These are phyloP conservation scores for Stegophylla sp. DNA, from an alignment of 2,888 invertebrate genomes.

Conservation along the genomic window DNA sequence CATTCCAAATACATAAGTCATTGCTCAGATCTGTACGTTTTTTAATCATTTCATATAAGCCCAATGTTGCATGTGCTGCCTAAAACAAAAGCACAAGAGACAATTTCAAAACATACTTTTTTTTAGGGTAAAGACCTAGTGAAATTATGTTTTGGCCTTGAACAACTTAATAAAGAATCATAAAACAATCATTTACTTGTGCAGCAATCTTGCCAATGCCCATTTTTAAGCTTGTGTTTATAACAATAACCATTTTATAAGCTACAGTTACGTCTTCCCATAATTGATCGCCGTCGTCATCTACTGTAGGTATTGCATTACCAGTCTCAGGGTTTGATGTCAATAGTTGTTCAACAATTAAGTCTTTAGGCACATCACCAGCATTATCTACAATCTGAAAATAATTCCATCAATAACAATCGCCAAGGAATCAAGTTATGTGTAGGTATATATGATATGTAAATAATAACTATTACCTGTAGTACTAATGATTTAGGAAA, in stretches of 20 bases:
- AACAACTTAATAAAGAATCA: background rate
- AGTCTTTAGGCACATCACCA: constrained; percentile 2
- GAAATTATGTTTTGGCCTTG: background rate
- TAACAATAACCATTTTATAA: constrained; percentile 51
- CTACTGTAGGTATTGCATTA: constrained; percentile 1
- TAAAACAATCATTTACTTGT: constrained; percentile 6
- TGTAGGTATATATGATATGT: too few relatives aligned
- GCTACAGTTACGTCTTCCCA: constrained; percentile 28
- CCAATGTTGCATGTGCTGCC: constrained; percentile 48
- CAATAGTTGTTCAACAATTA: constrained; percentile 42
- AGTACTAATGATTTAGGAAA: constrained; percentile 20
- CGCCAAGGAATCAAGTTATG: background rate
- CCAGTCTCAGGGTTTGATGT: background rate
- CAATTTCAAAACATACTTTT: background rate
- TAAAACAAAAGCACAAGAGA: background rate
- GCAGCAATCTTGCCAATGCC: constrained; percentile 43
- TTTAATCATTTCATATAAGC: constrained; percentile 34
- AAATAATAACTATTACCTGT: constrained; percentile 20
- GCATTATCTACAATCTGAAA: constrained; percentile 22
- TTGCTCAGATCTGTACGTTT: background rate
- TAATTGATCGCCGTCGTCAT: constrained; percentile 25
- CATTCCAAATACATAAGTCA: constrained; percentile 46
- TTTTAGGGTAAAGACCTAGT: background rate
- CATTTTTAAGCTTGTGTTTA: constrained; percentile 37
- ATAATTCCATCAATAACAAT: background rate